Percentiles rank a stretch among this genome's conserved stretches.
Evolutionary conservation across 1,140 invertebrate genomes (phyloP).

Genomic region (Saxidomus purpurata): DNA sequence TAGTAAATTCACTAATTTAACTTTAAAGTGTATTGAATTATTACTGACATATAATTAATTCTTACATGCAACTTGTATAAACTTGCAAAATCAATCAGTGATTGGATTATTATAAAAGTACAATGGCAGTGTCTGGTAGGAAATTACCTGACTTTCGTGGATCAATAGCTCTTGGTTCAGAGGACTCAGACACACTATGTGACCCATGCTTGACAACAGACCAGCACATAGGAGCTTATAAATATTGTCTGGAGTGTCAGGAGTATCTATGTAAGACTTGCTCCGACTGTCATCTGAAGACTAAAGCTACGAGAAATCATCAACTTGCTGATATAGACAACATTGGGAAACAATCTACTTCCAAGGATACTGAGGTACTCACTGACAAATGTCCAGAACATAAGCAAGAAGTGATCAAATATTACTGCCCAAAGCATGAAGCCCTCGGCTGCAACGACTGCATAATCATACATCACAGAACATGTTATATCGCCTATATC

Average conservation of each 20-base stretch:
- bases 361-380: not conserved
- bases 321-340: not conserved
- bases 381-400: not conserved
- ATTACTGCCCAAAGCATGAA: not conserved
- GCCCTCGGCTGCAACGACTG: not conserved
- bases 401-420: not conserved
- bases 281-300: not conserved
- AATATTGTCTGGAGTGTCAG: not conserved
- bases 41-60: too few species aligned
- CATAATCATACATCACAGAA: too few species aligned
- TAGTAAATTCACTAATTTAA: too few species aligned
- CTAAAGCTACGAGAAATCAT: not conserved
- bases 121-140: too few species aligned
- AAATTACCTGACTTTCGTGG: too few species aligned
- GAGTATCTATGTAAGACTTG: not conserved
- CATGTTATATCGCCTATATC: too few species aligned
- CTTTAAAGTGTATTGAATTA: too few species aligned
- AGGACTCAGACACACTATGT: not conserved
- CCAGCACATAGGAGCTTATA: not conserved
- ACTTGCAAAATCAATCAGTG: too few species aligned
- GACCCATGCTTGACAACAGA: not conserved
- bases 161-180: not conserved
- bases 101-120: too few species aligned
- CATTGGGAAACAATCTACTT: not conserved
- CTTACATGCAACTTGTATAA: too few species aligned